Percentiles rank a stretch among this genome's conserved stretches.
Conservation (phyloP, 2,113 vertebrate genomes). For the Coregonus clupeaformis region DNA sequence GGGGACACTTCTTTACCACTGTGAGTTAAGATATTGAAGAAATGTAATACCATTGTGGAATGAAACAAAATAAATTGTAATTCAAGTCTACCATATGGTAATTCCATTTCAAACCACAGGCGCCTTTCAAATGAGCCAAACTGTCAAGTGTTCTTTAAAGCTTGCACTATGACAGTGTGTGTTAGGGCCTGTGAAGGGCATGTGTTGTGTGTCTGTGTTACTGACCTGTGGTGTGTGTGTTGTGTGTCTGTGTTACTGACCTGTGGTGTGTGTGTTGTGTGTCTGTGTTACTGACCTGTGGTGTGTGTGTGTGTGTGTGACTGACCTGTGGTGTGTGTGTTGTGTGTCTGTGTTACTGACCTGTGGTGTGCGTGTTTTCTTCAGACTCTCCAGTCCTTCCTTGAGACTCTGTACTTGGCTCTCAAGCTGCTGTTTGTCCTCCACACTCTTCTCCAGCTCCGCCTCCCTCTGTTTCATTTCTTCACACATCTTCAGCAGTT, state of each 20-base stretch:
- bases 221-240: no score
- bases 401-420: slow-evolving; percentile 84
- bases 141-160: background rate
- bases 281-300: no score
- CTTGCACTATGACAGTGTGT: no score
- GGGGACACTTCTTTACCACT: no score
- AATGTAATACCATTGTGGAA: no score
- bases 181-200: no score
- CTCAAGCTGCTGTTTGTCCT: slow-evolving; percentile 87
- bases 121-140: background rate
- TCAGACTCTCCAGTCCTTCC: slow-evolving; percentile 79
- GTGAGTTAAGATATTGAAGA: no score
- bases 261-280: no score
- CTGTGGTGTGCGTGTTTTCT: slow-evolving; percentile 52
- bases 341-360: slow-evolving; percentile 47
- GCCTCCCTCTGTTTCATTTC: slow-evolving; percentile 87
- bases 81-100: slow-evolving; percentile 8
- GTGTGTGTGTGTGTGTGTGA: no score
- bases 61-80: background rate
- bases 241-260: no score
- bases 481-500: slow-evolving; percentile 90
- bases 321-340: no score
- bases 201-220: background rate
- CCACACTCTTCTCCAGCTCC: slow-evolving; percentile 85
- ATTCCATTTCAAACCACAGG: slow-evolving; percentile 17